Percentiles rank a stretch among this genome's conserved stretches.
Conservation (phyloP, 2,888 invertebrate genomes). For the Oxyscelio sp. region DNA sequence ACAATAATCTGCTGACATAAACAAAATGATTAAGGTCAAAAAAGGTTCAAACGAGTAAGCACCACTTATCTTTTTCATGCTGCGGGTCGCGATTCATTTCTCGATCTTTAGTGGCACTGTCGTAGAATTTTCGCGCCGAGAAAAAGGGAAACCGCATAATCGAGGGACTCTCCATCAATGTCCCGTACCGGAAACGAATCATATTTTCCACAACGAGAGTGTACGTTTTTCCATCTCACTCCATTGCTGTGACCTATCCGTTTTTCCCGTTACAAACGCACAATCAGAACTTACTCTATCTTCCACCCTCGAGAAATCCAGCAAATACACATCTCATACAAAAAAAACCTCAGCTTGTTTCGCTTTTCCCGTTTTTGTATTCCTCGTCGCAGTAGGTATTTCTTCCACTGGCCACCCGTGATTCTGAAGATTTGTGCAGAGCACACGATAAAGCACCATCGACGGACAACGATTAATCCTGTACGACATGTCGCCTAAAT, state of each 20-base stretch:
- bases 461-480: conserved; percentile 71
- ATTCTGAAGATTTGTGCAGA: conserved; percentile 24
- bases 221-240: conserved; percentile 54
- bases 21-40: conserved; percentile 57
- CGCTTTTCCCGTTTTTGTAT: conserved; percentile 56
- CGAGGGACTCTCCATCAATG: conserved; percentile 72
- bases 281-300: conserved; percentile 63
- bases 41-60: conserved; percentile 56
- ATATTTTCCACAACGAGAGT: conserved; percentile 66
- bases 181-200: conserved; percentile 78
- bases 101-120: conserved; percentile 48
- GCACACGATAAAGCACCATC: conserved; percentile 63
- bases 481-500: conserved; percentile 60
- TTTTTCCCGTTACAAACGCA: conserved; percentile 53
- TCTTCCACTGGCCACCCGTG: conserved; percentile 67
- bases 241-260: conserved; percentile 31
- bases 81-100: conserved; percentile 67
- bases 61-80: conserved; percentile 68
- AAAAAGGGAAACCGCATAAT: conserved; percentile 72
- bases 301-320: conserved; percentile 54
- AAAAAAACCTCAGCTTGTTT: conserved; percentile 48
- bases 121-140: conserved; percentile 54
- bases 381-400: conserved; percentile 27
- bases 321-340: conserved; percentile 3
- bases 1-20: conserved; percentile 33